These are phyloP conservation scores for Rhynchomys soricoides DNA, from an alignment of 2,113 vertebrate genomes.

Conservation along the genomic window DNA sequence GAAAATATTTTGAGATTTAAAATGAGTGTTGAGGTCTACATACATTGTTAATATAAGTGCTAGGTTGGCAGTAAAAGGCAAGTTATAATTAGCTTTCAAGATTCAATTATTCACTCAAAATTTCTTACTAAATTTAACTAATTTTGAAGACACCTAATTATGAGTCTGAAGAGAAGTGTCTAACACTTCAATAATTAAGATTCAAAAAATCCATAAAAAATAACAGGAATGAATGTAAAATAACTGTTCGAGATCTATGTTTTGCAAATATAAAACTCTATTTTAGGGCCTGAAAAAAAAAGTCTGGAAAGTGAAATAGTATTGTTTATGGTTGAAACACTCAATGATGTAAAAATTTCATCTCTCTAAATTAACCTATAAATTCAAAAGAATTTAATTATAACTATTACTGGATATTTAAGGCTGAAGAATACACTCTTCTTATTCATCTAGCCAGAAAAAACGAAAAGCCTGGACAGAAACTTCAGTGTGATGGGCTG, in stretches of 20 bases:
- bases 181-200: constrained; percentile 36
- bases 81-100: constrained; percentile 37
- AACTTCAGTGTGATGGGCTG: not conserved
- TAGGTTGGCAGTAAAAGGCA: not conserved
- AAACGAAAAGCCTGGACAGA: not conserved
- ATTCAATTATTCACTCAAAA: constrained; percentile 18
- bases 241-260: not conserved
- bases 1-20: not conserved
- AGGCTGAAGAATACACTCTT: not conserved
- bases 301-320: not conserved
- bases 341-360: constrained; percentile 27
- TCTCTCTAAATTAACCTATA: constrained; percentile 46
- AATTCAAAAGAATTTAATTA: constrained; percentile 58
- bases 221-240: constrained; percentile 25
- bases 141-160: constrained; percentile 7
- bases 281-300: not conserved
- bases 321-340: not conserved
- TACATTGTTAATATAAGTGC: not conserved
- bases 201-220: not conserved
- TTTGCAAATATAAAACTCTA: not conserved
- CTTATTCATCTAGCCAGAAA: not conserved
- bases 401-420: not conserved
- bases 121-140: not conserved
- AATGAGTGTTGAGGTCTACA: not conserved
- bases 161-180: not conserved